Conservation (phyloP, 2,797 vertebrate genomes). For the Sciaenops ocellatus region DNA sequence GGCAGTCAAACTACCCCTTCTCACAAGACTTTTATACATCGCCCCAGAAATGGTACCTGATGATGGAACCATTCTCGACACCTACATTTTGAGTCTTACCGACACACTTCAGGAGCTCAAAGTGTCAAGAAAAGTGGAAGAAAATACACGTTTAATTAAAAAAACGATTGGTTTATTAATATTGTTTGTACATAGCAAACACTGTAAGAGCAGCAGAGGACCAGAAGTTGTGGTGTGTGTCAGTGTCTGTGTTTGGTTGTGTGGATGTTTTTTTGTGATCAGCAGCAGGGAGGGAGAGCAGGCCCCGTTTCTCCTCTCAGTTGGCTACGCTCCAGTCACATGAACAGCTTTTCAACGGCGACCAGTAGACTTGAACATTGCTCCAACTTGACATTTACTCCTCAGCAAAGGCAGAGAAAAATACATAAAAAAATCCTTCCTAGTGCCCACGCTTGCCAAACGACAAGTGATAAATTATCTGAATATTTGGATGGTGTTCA, state of each 20-base stretch:
- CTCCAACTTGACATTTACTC: slow-evolving; percentile 76
- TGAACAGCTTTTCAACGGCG: slow-evolving; percentile 55
- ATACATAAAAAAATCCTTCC: slow-evolving; percentile 73
- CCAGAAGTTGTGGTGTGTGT: slow-evolving; percentile 69
- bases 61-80: slow-evolving; percentile 66
- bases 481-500: slow-evolving; percentile 71
- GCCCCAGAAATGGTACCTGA: neutral
- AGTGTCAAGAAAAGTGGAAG: neutral
- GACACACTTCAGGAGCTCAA: neutral
- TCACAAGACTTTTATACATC: too few relatives aligned
- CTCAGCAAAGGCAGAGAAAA: slow-evolving; percentile 79
- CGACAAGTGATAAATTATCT: slow-evolving; percentile 69
- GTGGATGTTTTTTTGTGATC: slow-evolving; percentile 64
- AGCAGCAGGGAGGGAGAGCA: slow-evolving; percentile 89
- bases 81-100: neutral
- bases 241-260: slow-evolving; percentile 47
- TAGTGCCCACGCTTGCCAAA: slow-evolving; percentile 54
- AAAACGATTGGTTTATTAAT: slow-evolving; percentile 89
- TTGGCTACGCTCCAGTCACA: slow-evolving; percentile 68
- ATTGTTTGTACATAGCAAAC: slow-evolving; percentile 88
- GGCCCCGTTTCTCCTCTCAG: slow-evolving; percentile 77
- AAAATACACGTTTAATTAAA: slow-evolving; percentile 81
- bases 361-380: slow-evolving; percentile 62
- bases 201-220: slow-evolving; percentile 89
- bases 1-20: neutral